Conservation (phyloP, 2,797 vertebrate genomes). For the Thamnophis elegans region DNA sequence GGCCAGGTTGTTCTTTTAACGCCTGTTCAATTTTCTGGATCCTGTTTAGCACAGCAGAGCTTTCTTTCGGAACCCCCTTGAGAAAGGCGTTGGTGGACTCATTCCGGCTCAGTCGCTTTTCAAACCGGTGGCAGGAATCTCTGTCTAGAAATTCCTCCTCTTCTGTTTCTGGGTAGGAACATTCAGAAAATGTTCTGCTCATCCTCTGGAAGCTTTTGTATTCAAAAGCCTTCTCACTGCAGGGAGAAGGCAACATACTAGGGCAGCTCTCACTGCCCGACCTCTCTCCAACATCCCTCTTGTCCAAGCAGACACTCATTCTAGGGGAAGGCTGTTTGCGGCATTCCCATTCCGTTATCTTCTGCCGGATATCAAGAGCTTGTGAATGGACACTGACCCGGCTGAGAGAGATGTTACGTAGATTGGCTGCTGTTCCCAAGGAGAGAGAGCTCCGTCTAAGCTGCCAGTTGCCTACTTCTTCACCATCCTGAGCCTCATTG, state of each 20-base stretch:
- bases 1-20: constrained; percentile 90
- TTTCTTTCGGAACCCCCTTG: constrained; percentile 85
- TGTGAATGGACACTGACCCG: constrained; percentile 75
- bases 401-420: constrained; percentile 80
- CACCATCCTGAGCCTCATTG: constrained; percentile 66
- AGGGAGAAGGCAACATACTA: constrained; percentile 88
- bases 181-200: constrained; percentile 96
- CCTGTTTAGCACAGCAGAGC: constrained; percentile 92
- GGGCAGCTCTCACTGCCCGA: constrained; percentile 88
- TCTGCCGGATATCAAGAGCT: constrained; percentile 85
- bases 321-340: constrained; percentile 83
- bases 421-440: constrained; percentile 73
- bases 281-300: constrained; percentile 81
- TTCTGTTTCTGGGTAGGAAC: constrained; percentile 91
- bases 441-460: constrained; percentile 84
- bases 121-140: constrained; percentile 82
- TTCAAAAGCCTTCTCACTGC: constrained; percentile 92
- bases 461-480: constrained; percentile 71
- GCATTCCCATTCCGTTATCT: constrained; percentile 98
- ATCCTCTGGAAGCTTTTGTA: constrained; percentile 92
- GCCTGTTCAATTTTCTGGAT: constrained; percentile 98
- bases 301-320: constrained; percentile 85
- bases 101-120: constrained; percentile 81
- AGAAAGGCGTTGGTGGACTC: constrained; percentile 78
- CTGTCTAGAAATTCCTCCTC: constrained; percentile 88